phyloP scores from a whole-genome alignment of 1,140 invertebrate genomes.

The Mycetomoellerius zeteki region DNA sequence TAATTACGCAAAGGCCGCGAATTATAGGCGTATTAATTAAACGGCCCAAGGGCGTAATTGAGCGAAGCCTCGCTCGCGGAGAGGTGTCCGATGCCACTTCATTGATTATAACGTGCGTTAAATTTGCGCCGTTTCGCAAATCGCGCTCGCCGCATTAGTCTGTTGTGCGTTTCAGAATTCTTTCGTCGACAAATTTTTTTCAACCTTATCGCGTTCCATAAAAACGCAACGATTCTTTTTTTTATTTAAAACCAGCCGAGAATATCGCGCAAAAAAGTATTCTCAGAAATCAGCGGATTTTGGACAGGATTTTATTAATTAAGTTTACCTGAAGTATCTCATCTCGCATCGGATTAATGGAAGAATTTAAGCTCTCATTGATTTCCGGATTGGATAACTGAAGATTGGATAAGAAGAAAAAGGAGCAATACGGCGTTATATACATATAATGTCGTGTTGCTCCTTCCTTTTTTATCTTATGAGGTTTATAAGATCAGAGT shows the following conservation, averaged over 20 bases:
- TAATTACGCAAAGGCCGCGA: slow-evolving; percentile 66
- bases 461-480: too few relatives aligned
- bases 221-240: background rate
- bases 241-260: background rate
- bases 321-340: background rate
- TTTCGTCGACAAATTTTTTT: background rate
- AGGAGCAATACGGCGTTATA: background rate
- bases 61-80: slow-evolving; percentile 30
- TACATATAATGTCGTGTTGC: too few relatives aligned
- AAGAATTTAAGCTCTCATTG: background rate
- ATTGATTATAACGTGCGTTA: slow-evolving; percentile 73
- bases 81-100: slow-evolving; percentile 74
- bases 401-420: slow-evolving; percentile 3
- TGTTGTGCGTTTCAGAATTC: slow-evolving; percentile 45
- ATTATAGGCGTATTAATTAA: slow-evolving; percentile 72
- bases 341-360: background rate
- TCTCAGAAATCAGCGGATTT: background rate
- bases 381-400: background rate
- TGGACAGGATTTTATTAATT: background rate
- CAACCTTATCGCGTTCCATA: background rate
- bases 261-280: background rate
- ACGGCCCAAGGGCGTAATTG: slow-evolving; percentile 53
- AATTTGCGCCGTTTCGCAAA: slow-evolving; percentile 67
- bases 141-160: background rate
- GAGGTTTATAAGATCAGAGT: too few relatives aligned